These are phyloP conservation scores for Bombus pyrosoma DNA, from an alignment of 1,140 invertebrate species.

Conservation along the genomic window DNA sequence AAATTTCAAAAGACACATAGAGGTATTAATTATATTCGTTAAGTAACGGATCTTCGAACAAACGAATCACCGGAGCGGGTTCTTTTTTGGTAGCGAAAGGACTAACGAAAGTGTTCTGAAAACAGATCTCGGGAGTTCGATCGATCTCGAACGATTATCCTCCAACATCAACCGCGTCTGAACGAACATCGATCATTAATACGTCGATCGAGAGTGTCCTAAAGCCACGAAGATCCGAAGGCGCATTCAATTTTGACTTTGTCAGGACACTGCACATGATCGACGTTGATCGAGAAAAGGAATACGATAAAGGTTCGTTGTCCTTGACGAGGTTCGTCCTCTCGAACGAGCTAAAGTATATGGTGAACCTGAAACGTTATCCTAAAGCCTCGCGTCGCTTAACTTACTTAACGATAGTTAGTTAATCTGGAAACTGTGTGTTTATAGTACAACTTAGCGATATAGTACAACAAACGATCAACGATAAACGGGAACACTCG, in stretches of 20 bases:
- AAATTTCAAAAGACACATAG: slow-evolving; percentile 24
- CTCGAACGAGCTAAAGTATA: slow-evolving; percentile 31
- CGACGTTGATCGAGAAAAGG: slow-evolving; percentile 23
- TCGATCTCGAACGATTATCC: slow-evolving; percentile 14
- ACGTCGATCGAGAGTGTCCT: neutral
- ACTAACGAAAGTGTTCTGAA: neutral
- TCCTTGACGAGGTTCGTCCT: slow-evolving; percentile 39
- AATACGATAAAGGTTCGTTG: slow-evolving; percentile 20
- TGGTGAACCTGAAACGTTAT: slow-evolving; percentile 21
- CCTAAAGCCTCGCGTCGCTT: slow-evolving; percentile 26
- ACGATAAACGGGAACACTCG: slow-evolving; percentile 33
- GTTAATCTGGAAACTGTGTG: slow-evolving; percentile 11
- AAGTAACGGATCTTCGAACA: too few species aligned
- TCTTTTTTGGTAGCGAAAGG: neutral
- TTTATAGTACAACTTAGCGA: slow-evolving; percentile 45
- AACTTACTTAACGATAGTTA: neutral
- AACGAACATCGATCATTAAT: slow-evolving; percentile 5
- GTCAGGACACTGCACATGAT: neutral
- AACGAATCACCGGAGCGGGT: neutral
- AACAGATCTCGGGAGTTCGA: neutral
- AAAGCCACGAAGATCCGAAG: neutral
- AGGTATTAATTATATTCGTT: neutral
- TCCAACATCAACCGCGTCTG: slow-evolving; percentile 14
- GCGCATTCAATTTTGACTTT: too few species aligned
- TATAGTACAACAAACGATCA: slow-evolving; percentile 50